These are phyloP conservation scores for Acrossocheilus wenchowensis DNA, from an alignment of 2,797 vertebrate genomes.

Conservation along the genomic window DNA sequence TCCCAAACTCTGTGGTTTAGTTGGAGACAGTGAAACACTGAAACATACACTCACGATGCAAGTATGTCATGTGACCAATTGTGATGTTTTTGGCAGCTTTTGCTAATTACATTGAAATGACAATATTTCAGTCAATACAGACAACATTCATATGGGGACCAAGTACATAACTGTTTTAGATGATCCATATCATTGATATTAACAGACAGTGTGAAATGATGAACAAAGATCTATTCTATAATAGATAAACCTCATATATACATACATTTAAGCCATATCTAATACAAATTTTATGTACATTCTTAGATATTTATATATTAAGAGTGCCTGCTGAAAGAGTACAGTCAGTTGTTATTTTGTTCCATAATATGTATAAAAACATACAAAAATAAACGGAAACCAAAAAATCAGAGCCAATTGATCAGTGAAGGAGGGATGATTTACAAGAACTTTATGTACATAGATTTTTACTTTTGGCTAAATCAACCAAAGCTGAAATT, in stretches of 20 bases:
- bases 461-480: conserved; percentile 9
- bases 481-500: neutral
- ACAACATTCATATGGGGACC: conserved; percentile 44
- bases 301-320: conserved; percentile 51
- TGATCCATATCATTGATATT: conserved; percentile 20
- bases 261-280: conserved; percentile 49
- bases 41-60: conserved; percentile 4
- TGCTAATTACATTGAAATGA: conserved; percentile 38
- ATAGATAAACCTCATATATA: conserved; percentile 52
- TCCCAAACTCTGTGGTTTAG: conserved; percentile 6
- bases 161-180: conserved; percentile 29
- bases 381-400: conserved; percentile 51
- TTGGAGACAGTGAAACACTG: conserved; percentile 11
- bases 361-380: conserved; percentile 47
- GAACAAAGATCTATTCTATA: conserved; percentile 42
- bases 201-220: conserved; percentile 39
- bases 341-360: conserved; percentile 31
- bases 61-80: conserved; percentile 29
- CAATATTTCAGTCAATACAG: conserved; percentile 25
- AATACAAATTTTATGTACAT: conserved; percentile 55
- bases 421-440: conserved; percentile 29
- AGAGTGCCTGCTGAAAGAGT: conserved; percentile 20
- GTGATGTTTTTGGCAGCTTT: conserved; percentile 35
- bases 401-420: conserved; percentile 29
- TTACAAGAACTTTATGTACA: conserved; percentile 41